These are phyloP conservation scores for Drosophila meridiana DNA, from an alignment of 2,888 invertebrate genomes.

Conservation along the genomic window DNA sequence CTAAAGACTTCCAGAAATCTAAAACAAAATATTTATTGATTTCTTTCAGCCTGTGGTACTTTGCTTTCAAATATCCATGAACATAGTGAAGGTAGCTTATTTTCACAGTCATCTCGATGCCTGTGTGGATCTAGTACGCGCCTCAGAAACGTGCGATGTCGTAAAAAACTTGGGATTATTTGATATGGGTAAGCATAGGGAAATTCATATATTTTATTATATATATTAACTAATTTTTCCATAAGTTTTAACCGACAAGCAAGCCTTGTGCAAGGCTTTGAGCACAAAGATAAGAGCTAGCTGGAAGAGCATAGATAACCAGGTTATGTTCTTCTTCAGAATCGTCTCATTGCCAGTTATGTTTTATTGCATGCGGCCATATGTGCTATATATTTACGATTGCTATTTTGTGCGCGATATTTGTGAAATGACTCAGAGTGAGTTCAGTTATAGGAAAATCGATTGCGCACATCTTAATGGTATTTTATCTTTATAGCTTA, in stretches of 20 bases:
- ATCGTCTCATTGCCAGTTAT: conserved; percentile 67
- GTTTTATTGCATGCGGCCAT: conserved; percentile 62
- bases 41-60: conserved; percentile 58
- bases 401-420: conserved; percentile 53
- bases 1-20: no score
- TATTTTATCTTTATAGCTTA: conserved; percentile 53
- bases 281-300: conserved; percentile 49
- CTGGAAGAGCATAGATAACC: conserved; percentile 58
- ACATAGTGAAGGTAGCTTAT: conserved; percentile 63
- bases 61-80: conserved; percentile 63
- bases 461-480: no score
- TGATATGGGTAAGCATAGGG: conserved; percentile 48
- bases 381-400: conserved; percentile 69
- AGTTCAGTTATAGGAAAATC: not conserved
- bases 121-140: conserved; percentile 40
- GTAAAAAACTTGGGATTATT: conserved; percentile 59
- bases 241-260: conserved; percentile 48
- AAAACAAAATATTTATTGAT: no score
- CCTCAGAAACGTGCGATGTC: conserved; percentile 55
- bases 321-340: conserved; percentile 71
- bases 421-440: conserved; percentile 68
- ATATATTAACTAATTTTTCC: not conserved
- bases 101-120: conserved; percentile 38
- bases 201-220: rapidly evolving
- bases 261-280: conserved; percentile 32